A percentile compares a stretch with the other conserved stretches of the same genome.
These are phyloP conservation scores for Napeogenes inachia DNA, from an alignment of 2,888 invertebrate species.

Conservation along the genomic window DNA sequence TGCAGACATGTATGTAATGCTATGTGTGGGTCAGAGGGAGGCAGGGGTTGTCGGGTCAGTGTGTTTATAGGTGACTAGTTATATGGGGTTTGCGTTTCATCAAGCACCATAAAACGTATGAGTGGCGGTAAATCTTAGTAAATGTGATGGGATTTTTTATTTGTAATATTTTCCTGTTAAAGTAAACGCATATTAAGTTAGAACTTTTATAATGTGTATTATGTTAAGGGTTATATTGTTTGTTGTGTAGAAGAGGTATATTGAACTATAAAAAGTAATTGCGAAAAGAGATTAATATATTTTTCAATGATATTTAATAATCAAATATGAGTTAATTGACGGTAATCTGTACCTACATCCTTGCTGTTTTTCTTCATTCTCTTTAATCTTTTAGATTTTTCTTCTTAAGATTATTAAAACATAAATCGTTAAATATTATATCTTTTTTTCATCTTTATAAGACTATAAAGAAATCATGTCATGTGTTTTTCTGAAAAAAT, in stretches of 20 bases:
- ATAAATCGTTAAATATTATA: constrained; percentile 48
- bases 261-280: too few relatives aligned
- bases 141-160: constrained; percentile 16
- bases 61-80: constrained; percentile 61
- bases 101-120: constrained; percentile 47
- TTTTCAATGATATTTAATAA: background rate
- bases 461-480: too few relatives aligned
- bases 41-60: constrained; percentile 55
- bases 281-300: too few relatives aligned
- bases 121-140: constrained; percentile 37
- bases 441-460: too few relatives aligned
- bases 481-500: too few relatives aligned
- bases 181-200: too few relatives aligned
- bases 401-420: constrained; percentile 62
- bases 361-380: constrained; percentile 45
- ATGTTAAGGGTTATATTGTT: too few relatives aligned
- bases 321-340: background rate
- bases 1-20: background rate
- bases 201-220: too few relatives aligned
- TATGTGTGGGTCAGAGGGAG: constrained; percentile 27
- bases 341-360: constrained; percentile 33
- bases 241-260: too few relatives aligned
- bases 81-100: constrained; percentile 47
- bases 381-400: constrained; percentile 52
- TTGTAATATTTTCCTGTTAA: too few relatives aligned